Conservation (phyloP, 2,113 vertebrate species). For the Diadophis punctatus region DNA sequence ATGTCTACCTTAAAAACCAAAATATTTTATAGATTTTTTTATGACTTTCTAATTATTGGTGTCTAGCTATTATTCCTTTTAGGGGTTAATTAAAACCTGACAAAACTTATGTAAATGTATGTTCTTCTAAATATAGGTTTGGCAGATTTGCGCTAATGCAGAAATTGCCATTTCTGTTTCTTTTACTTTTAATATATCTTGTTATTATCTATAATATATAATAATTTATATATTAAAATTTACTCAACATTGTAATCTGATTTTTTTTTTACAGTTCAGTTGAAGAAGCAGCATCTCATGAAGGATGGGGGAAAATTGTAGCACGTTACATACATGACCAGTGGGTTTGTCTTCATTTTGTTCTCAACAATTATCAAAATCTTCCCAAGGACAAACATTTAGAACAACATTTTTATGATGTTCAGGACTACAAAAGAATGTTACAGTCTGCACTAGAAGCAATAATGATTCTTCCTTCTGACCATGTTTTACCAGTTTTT, state of each 20-base stretch:
- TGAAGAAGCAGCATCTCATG: conserved; percentile 61
- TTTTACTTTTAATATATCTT: background rate
- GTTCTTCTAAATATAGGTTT: background rate
- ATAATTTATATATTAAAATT: background rate
- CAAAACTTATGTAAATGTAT: background rate
- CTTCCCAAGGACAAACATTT: background rate
- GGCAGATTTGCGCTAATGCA: background rate
- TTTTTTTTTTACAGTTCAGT: conserved; percentile 56
- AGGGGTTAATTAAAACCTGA: background rate
- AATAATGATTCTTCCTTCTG: conserved; percentile 79
- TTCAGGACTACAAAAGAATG: conserved; percentile 38
- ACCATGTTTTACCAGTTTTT: conserved; percentile 81
- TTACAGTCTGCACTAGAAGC: conserved; percentile 78
- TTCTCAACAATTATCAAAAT: conserved; percentile 58
- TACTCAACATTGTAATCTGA: background rate
- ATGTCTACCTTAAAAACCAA: background rate
- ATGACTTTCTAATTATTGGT: background rate
- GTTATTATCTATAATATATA: background rate
- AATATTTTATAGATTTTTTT: background rate
- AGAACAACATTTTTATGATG: conserved; percentile 13
- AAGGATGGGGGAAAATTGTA: conserved; percentile 85
- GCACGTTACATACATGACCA: conserved; percentile 81
- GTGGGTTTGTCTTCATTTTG: conserved; percentile 82
- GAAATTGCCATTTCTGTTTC: background rate
- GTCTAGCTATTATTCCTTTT: background rate